A percentile compares a stretch with the other conserved stretches of the same genome.
phyloP scores from a whole-genome alignment of 2,888 invertebrate genomes.

The Junonia oenone region DNA sequence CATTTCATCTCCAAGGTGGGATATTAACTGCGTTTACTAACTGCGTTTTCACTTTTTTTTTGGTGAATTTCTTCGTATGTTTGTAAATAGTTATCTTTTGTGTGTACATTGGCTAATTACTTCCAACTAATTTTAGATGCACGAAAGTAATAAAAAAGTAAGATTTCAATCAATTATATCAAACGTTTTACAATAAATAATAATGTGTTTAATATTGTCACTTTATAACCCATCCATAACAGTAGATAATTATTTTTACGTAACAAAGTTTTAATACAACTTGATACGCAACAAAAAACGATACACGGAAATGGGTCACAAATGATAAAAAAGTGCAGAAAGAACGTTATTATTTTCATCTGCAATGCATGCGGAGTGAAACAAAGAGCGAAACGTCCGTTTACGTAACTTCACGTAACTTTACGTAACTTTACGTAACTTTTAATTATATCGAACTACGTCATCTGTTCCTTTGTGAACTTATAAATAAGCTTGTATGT shows the following conservation, averaged over 20 bases:
- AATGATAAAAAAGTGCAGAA: neutral
- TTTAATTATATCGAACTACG: constrained; percentile 2
- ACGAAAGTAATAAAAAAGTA: too few relatives aligned
- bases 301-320: neutral
- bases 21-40: too few relatives aligned
- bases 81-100: too few relatives aligned
- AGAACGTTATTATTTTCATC: constrained; percentile 1
- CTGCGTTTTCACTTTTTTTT: too few relatives aligned
- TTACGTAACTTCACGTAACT: constrained; percentile 2
- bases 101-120: too few relatives aligned
- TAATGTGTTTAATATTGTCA: too few relatives aligned
- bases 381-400: neutral
- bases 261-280: neutral
- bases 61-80: too few relatives aligned
- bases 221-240: neutral
- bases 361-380: neutral
- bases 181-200: too few relatives aligned
- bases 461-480: neutral
- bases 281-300: neutral
- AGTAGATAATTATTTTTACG: neutral
- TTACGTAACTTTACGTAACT: neutral
- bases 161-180: too few relatives aligned
- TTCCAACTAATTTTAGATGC: too few relatives aligned
- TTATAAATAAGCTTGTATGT: neutral
- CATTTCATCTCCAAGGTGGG: too few relatives aligned